Conservation (phyloP, 1,140 invertebrate genomes). For the Helicoverpa armigera region DNA sequence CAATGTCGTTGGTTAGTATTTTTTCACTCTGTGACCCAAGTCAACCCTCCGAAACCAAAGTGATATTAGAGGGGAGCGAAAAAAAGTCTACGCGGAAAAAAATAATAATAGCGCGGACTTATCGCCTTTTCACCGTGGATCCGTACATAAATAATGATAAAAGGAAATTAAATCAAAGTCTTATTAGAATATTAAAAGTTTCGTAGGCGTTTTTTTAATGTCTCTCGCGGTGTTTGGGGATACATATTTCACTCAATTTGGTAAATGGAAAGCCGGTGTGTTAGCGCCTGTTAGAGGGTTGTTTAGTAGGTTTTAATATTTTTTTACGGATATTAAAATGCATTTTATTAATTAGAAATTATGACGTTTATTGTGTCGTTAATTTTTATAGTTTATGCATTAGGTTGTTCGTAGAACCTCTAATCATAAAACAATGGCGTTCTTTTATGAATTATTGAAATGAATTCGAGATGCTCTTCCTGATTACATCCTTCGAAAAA, state of each 20-base stretch:
- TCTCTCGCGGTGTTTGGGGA: conserved; percentile 79
- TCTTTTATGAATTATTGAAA: too few relatives aligned
- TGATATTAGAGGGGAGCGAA: conserved; percentile 63
- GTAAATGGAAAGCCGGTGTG: conserved; percentile 77
- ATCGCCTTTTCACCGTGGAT: conserved; percentile 81
- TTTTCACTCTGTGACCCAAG: conserved; percentile 58
- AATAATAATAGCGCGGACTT: conserved; percentile 80
- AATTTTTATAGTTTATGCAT: conserved; percentile 22
- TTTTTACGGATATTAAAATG: conserved; percentile 57
- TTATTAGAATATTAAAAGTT: conserved; percentile 86
- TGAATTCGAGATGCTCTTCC: too few relatives aligned
- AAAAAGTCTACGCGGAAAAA: conserved; percentile 70
- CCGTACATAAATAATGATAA: conserved; percentile 86
- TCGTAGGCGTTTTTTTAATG: conserved; percentile 82
- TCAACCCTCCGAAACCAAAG: conserved; percentile 58
- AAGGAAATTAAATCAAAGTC: conserved; percentile 86
- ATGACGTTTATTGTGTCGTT: conserved; percentile 11
- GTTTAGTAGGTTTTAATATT: conserved; percentile 59
- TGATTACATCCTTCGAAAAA: too few relatives aligned
- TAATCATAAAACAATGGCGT: too few relatives aligned
- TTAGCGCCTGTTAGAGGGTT: conserved; percentile 70
- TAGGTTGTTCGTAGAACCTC: background rate
- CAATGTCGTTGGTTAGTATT: background rate
- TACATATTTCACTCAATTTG: conserved; percentile 84
- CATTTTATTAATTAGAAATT: conserved; percentile 64